Evolutionary conservation across 2,113 vertebrate species (phyloP).

Genomic region (Nanorana parkeri): DNA sequence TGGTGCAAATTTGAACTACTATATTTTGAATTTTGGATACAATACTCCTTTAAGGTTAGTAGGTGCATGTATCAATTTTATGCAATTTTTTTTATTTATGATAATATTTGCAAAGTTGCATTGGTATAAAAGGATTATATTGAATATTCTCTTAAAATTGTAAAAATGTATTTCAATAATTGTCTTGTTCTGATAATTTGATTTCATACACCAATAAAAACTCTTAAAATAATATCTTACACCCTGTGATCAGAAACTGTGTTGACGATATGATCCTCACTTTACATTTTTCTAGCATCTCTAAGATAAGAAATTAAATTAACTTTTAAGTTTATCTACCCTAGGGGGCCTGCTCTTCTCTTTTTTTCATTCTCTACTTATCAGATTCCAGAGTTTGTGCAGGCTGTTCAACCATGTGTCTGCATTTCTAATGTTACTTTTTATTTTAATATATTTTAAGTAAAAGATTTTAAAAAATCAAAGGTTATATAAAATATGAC

Average conservation of each 20-base stretch:
- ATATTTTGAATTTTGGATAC: no score
- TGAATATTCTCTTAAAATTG: not conserved
- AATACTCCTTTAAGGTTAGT: no score
- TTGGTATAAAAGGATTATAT: no score
- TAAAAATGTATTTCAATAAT: slow-evolving; percentile 46
- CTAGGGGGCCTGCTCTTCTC: slow-evolving; percentile 48
- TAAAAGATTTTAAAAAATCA: not conserved
- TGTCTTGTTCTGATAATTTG: slow-evolving; percentile 50
- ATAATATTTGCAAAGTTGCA: no score
- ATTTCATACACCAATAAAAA: slow-evolving; percentile 55
- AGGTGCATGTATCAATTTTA: no score
- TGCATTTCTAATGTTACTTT: slow-evolving; percentile 52
- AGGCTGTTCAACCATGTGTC: slow-evolving; percentile 41
- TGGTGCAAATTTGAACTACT: no score
- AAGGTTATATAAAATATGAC: no score
- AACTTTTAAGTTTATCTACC: slow-evolving; percentile 57
- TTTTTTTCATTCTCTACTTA: slow-evolving; percentile 53
- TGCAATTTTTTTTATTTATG: no score
- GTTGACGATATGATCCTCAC: slow-evolving; percentile 52
- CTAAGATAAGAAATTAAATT: slow-evolving; percentile 58
- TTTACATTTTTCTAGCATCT: slow-evolving; percentile 52
- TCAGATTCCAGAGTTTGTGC: slow-evolving; percentile 51
- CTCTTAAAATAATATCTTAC: slow-evolving; percentile 52
- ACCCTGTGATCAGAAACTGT: slow-evolving; percentile 48
- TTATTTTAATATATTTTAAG: slow-evolving; percentile 39